A percentile compares a stretch with the other conserved stretches of the same genome.
Conservation (phyloP, 2,113 vertebrate species). For the Dinomys branickii region DNA sequence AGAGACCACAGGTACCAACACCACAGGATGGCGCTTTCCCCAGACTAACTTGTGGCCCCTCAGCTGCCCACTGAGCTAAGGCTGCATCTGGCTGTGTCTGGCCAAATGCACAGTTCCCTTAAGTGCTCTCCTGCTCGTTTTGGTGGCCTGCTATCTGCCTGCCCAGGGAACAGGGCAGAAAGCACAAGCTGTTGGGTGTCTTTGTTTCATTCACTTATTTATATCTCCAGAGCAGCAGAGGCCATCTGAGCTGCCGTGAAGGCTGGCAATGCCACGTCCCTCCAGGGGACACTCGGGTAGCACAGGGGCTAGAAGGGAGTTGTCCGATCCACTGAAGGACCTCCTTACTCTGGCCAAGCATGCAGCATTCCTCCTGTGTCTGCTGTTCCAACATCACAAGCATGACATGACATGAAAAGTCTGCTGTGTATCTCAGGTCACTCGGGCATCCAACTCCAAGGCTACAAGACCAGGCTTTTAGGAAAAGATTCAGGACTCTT, state of each 20-base stretch:
- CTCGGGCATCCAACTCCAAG: neutral
- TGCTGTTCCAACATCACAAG: neutral
- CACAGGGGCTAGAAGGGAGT: neutral
- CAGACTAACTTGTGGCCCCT: accelerated
- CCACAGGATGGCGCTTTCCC: neutral
- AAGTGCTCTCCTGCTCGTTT: accelerated
- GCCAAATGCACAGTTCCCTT: no score
- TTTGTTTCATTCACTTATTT: neutral
- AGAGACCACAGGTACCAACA: neutral
- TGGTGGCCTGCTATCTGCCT: neutral
- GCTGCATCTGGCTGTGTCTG: neutral
- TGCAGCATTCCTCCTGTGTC: no score
- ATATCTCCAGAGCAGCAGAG: neutral
- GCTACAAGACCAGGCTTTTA: neutral
- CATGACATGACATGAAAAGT: accelerated
- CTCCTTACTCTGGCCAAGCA: neutral
- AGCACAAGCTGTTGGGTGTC: neutral
- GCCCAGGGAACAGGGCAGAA: no score
- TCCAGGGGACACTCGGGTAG: neutral
- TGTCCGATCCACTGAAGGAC: neutral
- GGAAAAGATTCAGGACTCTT: neutral
- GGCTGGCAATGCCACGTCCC: neutral
- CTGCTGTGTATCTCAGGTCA: neutral
- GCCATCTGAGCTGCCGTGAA: neutral
- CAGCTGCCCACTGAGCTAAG: neutral